Conservation (phyloP, 2,888 invertebrate species). For the Lochmaea capreae region DNA sequence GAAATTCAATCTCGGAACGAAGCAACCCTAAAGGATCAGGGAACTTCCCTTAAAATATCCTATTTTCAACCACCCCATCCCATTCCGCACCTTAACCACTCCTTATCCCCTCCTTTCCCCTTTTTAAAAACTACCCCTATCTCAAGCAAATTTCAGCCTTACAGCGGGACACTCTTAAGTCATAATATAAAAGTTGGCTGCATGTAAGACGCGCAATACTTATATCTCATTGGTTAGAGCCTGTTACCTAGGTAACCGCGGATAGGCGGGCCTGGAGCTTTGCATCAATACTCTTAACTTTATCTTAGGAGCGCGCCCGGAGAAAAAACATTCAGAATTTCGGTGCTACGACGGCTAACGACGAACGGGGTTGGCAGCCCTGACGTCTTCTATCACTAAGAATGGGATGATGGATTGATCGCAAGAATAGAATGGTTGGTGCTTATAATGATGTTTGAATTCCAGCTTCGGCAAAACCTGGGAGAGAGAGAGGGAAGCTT, state of each 20-base stretch:
- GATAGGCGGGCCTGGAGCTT: slow-evolving; percentile 53
- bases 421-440: slow-evolving; percentile 27
- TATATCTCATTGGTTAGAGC: slow-evolving; percentile 64
- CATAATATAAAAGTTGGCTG: slow-evolving; percentile 57
- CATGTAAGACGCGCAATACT: slow-evolving; percentile 64
- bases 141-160: slow-evolving; percentile 62
- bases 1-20: slow-evolving; percentile 66
- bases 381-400: slow-evolving; percentile 33
- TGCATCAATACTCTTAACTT: slow-evolving; percentile 56
- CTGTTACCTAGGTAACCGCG: slow-evolving; percentile 62
- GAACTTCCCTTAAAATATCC: slow-evolving; percentile 60
- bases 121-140: slow-evolving; percentile 60
- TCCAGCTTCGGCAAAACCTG: slow-evolving; percentile 17
- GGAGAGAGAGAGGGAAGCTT: neutral
- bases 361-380: slow-evolving; percentile 6
- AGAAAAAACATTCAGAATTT: slow-evolving; percentile 44
- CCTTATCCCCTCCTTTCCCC: slow-evolving; percentile 54
- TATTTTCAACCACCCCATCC: slow-evolving; percentile 54
- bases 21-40: slow-evolving; percentile 65
- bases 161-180: slow-evolving; percentile 59
- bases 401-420: slow-evolving; percentile 33
- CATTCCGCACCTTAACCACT: slow-evolving; percentile 55
- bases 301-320: slow-evolving; percentile 47
- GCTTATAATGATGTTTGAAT: slow-evolving; percentile 27
- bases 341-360: slow-evolving; percentile 36